Evolutionary conservation across 2,888 invertebrate genomes (phyloP).

Genomic region (Eulithis prunata): DNA sequence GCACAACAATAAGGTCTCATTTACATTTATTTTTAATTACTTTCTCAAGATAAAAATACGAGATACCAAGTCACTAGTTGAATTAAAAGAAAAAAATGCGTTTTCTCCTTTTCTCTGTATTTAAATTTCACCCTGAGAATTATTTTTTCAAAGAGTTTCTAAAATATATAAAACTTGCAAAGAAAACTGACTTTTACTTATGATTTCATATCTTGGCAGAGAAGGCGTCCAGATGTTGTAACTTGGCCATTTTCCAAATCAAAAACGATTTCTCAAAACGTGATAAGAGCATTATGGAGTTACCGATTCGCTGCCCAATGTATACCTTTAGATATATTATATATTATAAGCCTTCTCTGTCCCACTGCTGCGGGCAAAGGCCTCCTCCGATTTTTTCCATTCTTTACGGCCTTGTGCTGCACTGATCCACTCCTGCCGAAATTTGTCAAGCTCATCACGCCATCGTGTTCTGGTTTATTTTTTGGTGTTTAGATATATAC

Average conservation of each 20-base stretch:
- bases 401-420: too few relatives aligned
- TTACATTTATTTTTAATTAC: not conserved
- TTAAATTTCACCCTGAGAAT: not conserved
- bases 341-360: too few relatives aligned
- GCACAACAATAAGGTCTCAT: not conserved
- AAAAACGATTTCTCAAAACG: not conserved
- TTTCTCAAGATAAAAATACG: not conserved
- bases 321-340: too few relatives aligned
- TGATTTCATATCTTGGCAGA: conserved; percentile 11
- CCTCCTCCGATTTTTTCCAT: too few relatives aligned
- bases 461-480: too few relatives aligned
- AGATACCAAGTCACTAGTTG: not conserved
- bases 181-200: not conserved
- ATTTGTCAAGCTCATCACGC: too few relatives aligned
- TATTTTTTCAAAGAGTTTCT: not conserved
- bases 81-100: not conserved
- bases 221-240: conserved; percentile 9
- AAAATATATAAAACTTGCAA: not conserved
- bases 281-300: not conserved
- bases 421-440: too few relatives aligned
- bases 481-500: too few relatives aligned
- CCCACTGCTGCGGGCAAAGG: too few relatives aligned
- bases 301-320: not conserved
- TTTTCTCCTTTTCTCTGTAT: not conserved
- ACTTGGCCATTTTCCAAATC: conserved; percentile 5